These are phyloP conservation scores for Oscarella lobularis DNA, from an alignment of 37 sponge, comb jelly and placozoan genomes.

Conservation along the genomic window DNA sequence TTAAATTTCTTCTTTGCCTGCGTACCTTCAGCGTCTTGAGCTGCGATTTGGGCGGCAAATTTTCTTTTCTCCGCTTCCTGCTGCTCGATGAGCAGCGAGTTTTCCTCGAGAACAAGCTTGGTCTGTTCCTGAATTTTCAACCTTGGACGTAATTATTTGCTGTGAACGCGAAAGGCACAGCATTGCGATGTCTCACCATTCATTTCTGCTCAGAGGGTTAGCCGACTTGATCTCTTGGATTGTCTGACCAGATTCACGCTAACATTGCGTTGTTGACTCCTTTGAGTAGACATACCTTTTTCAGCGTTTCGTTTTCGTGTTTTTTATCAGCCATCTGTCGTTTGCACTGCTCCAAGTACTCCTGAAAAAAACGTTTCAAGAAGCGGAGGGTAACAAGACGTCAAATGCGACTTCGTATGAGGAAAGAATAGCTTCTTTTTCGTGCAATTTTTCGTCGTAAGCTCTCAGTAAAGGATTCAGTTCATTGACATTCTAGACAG, in stretches of 20 bases:
- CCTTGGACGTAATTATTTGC: background rate
- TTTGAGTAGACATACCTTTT: background rate
- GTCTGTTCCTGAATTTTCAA: background rate
- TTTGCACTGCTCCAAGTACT: background rate
- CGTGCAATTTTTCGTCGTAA: background rate
- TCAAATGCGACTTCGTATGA: background rate
- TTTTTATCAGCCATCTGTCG: background rate
- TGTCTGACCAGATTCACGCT: background rate
- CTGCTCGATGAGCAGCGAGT: background rate
- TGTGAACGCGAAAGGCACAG: background rate
- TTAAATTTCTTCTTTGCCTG: background rate
- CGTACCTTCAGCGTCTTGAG: background rate
- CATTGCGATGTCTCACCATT: background rate
- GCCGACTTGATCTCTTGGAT: background rate
- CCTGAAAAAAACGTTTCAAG: background rate
- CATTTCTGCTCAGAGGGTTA: background rate
- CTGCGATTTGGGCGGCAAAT: background rate
- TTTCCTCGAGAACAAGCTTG: background rate
- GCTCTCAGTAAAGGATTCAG: background rate
- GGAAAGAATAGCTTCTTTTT: background rate
- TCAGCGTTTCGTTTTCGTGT: background rate
- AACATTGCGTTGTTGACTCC: background rate
- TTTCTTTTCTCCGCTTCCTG: background rate
- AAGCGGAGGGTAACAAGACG: too few species aligned
- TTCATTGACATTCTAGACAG: background rate